These are phyloP conservation scores for Clarias macrocephalus DNA, from an alignment of 2,113 vertebrate species.

Conservation along the genomic window DNA sequence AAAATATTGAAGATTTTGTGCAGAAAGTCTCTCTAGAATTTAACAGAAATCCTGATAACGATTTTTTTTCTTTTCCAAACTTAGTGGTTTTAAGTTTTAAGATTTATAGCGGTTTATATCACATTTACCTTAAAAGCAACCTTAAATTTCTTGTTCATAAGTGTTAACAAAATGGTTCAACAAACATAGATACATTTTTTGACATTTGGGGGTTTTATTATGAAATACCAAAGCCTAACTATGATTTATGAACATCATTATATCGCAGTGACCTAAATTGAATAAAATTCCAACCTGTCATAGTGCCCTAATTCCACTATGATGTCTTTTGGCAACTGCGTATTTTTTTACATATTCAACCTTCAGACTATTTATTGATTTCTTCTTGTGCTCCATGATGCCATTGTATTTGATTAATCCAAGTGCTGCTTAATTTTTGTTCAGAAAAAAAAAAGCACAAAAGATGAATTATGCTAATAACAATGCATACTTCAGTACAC, in stretches of 20 bases:
- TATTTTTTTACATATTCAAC: background rate
- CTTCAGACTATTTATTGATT: background rate
- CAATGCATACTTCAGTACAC: background rate
- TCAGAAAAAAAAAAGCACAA: background rate
- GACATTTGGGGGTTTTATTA: background rate
- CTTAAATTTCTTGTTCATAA: background rate
- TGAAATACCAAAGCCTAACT: background rate
- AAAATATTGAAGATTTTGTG: no score
- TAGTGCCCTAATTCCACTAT: background rate
- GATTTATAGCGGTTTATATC: background rate
- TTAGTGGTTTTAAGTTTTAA: background rate
- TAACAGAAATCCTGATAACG: background rate
- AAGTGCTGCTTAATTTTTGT: slow-evolving; percentile 6
- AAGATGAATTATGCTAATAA: slow-evolving; percentile 3
- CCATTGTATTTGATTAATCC: background rate
- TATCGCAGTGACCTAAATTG: background rate
- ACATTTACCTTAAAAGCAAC: background rate
- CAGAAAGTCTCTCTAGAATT: no score
- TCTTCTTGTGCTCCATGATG: background rate
- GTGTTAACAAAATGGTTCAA: background rate
- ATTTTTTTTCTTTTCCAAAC: background rate
- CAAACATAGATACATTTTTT: background rate
- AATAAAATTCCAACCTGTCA: background rate
- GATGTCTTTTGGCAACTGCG: background rate
- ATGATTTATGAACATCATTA: background rate